Percentiles rank a stretch among this genome's conserved stretches.
phyloP scores from a whole-genome alignment of 2,797 vertebrate species.

The Craterocephalus amniculus region DNA sequence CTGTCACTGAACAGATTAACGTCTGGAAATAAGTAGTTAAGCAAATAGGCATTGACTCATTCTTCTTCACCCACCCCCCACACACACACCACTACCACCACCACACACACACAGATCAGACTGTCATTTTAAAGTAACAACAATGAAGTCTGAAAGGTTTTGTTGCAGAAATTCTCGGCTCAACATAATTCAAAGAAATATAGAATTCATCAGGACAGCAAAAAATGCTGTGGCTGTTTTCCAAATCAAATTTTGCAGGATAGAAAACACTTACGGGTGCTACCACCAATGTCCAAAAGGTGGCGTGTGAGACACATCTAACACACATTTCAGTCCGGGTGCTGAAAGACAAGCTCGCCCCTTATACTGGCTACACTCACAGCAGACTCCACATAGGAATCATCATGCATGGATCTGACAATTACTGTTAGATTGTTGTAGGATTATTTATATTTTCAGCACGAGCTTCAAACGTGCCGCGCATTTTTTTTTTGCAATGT shows the following conservation, averaged over 20 bases:
- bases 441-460: not conserved
- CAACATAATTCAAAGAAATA: not conserved
- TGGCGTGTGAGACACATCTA: constrained; percentile 82
- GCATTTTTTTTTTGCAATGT: no score
- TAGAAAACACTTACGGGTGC: not conserved
- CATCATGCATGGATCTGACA: constrained; percentile 32
- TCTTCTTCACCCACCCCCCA: no score
- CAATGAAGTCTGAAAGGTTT: not conserved
- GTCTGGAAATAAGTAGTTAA: constrained; percentile 8
- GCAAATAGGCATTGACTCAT: constrained; percentile 19
- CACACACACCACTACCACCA: no score
- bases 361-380: constrained; percentile 15
- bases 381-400: constrained; percentile 30
- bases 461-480: not conserved
- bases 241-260: constrained; percentile 4
- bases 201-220: not conserved
- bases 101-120: no score
- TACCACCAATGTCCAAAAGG: constrained; percentile 74
- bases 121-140: constrained; percentile 16
- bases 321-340: constrained; percentile 15
- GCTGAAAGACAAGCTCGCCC: constrained; percentile 40
- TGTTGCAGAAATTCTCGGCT: no score
- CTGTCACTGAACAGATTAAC: constrained; percentile 4
- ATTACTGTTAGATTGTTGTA: constrained; percentile 5
- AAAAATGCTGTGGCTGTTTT: not conserved